These are phyloP conservation scores for Dasysyrphus tricinctus DNA, from an alignment of 2,888 invertebrate genomes.

Conservation along the genomic window DNA sequence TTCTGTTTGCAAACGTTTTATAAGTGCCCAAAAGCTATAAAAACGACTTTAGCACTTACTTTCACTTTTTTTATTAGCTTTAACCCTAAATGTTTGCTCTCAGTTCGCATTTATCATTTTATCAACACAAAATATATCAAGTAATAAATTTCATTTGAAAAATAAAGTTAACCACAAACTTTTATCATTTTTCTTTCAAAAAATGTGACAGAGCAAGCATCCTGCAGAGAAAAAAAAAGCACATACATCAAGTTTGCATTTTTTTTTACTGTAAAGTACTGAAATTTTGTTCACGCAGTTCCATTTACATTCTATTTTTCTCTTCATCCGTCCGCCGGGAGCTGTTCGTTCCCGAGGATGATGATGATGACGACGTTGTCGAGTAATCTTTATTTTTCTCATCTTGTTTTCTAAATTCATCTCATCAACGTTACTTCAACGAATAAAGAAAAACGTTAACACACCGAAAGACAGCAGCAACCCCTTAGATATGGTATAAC, in stretches of 20 bases:
- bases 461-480: slow-evolving; percentile 31
- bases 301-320: slow-evolving; percentile 36
- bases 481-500: slow-evolving; percentile 9
- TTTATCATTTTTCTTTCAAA: slow-evolving; percentile 70
- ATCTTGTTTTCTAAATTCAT: slow-evolving; percentile 41
- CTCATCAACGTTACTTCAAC: slow-evolving; percentile 66
- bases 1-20: slow-evolving; percentile 11
- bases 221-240: slow-evolving; percentile 3
- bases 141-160: slow-evolving; percentile 72
- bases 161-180: slow-evolving; percentile 67
- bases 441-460: slow-evolving; percentile 50
- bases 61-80: slow-evolving; percentile 2
- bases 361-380: neutral
- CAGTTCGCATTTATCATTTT: slow-evolving; percentile 56
- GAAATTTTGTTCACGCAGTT: slow-evolving; percentile 54
- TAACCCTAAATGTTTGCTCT: slow-evolving; percentile 31
- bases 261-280: slow-evolving; percentile 26
- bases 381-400: slow-evolving; percentile 29
- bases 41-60: slow-evolving; percentile 22
- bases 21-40: slow-evolving; percentile 35
- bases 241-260: neutral
- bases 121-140: slow-evolving; percentile 61
- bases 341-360: neutral
- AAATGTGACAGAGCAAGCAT: slow-evolving; percentile 51
- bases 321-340: slow-evolving; percentile 1